Base-by-base conservation (phyloP, 1,140 invertebrate genomes). In the Brachionus rotundiformis region DNA sequence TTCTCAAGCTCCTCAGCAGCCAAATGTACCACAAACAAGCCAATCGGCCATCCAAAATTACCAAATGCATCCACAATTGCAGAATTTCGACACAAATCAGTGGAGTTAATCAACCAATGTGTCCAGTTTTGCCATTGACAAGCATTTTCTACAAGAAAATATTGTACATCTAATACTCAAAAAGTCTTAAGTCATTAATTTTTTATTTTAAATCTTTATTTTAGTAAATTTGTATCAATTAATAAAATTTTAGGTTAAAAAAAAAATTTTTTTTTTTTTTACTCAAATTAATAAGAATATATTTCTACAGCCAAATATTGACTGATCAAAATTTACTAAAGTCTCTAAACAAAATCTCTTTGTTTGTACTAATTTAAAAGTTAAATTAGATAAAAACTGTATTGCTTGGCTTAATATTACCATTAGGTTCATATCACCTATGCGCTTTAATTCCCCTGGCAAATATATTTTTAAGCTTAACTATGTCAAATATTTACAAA, bases 141-240 rank as follows among this genome's bases (percentile, higher is more conserved):
- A 39, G 13, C 7, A 39, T 39, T 39, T 39, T 39, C 36, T 39
- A 10, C 13, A 39, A 39, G 36, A 39, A 39, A 39, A 54, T 7
- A 54, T 63, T 63, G 61, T 63, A 63, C 61, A 63, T 63, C 61
- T 63, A 63, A 63, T 63, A 63, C 61, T 63, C 61, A 29, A 29
- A 29, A 11, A 13, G 25, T 63, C 23, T 63, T 29, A 33, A 63
- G 61, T 63, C 61, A 63, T 63, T 31, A 10, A 10, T 25, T 11
- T 63, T 63, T 63, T 63, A 10, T 29, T 2, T n/a, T 10, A 13
- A n/a, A 63, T 63, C 29, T 33, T 23, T 6, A 29, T 63, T 63
- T 63, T 63, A 63, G 61, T 63, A 54, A 6, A 16, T 33, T 63
- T 29, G 25, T 10, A 13, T 27, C 29, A 29, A 8, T 54, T 54